phyloP scores from a whole-genome alignment of 2,797 vertebrate species.

The Lepilemur septentrionalis region DNA sequence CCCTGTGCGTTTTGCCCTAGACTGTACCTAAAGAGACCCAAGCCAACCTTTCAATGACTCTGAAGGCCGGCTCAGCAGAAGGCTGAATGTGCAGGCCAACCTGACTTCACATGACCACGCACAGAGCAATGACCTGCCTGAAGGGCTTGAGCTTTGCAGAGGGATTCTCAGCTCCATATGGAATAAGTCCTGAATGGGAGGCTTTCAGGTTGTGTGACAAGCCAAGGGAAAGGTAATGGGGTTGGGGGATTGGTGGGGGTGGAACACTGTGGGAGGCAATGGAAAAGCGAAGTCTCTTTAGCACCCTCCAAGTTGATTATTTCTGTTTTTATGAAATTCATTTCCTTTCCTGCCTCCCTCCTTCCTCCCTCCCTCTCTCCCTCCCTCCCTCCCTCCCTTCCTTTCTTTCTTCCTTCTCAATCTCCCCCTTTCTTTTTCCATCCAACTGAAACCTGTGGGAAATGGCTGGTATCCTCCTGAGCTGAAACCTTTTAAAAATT shows the following conservation, averaged over 20 bases:
- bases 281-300: background rate
- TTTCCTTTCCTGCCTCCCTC: background rate
- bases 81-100: background rate
- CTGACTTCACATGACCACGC: too few species aligned
- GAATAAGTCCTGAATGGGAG: background rate
- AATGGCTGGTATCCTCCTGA: conserved; percentile 37
- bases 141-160: background rate
- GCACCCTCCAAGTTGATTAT: background rate
- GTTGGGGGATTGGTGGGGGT: rapidly evolving
- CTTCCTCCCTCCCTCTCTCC: background rate
- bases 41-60: background rate
- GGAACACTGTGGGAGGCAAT: background rate
- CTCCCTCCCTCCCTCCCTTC: background rate
- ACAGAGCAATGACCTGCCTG: too few species aligned
- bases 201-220: background rate
- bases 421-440: background rate
- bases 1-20: background rate
- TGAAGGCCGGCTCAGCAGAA: too few species aligned
- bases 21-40: background rate
- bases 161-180: background rate
- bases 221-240: background rate
- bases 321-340: background rate
- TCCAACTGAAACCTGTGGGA: conserved; percentile 61
- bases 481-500: conserved; percentile 50
- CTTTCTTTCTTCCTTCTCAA: background rate